Percentiles rank a stretch among this genome's conserved stretches.
Conservation (phyloP, 2,888 invertebrate genomes). For the Zygogramma bicolorata region DNA sequence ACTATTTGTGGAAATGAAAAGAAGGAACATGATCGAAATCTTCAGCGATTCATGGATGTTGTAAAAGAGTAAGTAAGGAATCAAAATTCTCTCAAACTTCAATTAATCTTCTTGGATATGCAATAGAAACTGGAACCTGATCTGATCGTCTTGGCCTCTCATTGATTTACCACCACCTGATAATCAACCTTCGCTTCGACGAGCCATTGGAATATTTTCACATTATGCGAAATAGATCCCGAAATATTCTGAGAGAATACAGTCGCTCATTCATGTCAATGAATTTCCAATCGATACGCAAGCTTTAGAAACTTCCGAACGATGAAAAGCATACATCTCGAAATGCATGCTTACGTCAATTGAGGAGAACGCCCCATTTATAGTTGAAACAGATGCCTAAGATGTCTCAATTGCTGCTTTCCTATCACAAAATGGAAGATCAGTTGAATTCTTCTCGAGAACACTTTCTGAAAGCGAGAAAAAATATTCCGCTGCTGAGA, state of each 20-base stretch:
- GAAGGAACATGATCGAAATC: too few species aligned
- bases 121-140: not conserved
- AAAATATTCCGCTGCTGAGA: not conserved
- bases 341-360: not conserved
- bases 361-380: not conserved
- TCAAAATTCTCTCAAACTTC: not conserved
- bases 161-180: not conserved
- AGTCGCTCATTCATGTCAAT: not conserved
- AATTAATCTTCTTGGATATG: not conserved
- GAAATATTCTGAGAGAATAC: not conserved
- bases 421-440: not conserved
- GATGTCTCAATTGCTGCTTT: not conserved
- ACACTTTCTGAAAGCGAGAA: not conserved
- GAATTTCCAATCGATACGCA: not conserved
- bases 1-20: too few species aligned
- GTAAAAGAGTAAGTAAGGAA: not conserved
- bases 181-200: not conserved
- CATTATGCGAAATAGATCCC: slow-evolving; percentile 3
- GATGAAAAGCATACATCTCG: not conserved
- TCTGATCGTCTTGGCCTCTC: not conserved
- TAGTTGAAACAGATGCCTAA: not conserved
- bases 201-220: not conserved
- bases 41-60: not conserved
- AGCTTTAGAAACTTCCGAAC: not conserved
- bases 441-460: slow-evolving; percentile 16